A percentile compares a stretch with the other conserved stretches of the same genome.
These are phyloP conservation scores for Leucophenga varia DNA, from an alignment of 1,140 invertebrate species.

Conservation along the genomic window DNA sequence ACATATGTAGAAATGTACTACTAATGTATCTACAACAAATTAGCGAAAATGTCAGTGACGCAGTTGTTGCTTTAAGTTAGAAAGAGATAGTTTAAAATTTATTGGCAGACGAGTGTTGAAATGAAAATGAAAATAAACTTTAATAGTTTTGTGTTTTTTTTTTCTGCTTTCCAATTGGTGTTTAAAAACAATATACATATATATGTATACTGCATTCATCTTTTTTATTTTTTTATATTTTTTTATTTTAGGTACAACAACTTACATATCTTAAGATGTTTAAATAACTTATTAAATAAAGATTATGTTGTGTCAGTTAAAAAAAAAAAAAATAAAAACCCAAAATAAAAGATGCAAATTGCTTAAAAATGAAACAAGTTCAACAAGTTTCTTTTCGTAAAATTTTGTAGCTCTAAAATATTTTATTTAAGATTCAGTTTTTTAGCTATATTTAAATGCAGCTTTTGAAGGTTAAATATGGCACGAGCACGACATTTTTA, in stretches of 20 bases:
- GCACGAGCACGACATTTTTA: slow-evolving; percentile 18
- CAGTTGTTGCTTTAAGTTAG: slow-evolving; percentile 21
- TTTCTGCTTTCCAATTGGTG: too few relatives aligned
- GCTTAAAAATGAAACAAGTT: slow-evolving; percentile 33
- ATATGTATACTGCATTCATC: too few relatives aligned
- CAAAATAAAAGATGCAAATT: slow-evolving; percentile 26
- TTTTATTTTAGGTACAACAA: too few relatives aligned
- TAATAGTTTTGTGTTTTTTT: too few relatives aligned
- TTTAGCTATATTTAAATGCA: slow-evolving; percentile 2
- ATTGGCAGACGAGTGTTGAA: slow-evolving; percentile 35
- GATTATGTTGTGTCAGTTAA: too few relatives aligned
- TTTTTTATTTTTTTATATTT: too few relatives aligned
- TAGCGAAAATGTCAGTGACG: slow-evolving; percentile 46
- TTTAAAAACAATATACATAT: too few relatives aligned
- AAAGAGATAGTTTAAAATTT: slow-evolving; percentile 33
- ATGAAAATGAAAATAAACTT: slow-evolving; percentile 44
- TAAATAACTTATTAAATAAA: too few relatives aligned
- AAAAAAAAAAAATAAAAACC: slow-evolving; percentile 7
- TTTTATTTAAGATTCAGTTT: slow-evolving; percentile 16
- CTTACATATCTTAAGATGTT: too few relatives aligned
- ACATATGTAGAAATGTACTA: not conserved
- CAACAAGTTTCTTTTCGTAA: slow-evolving; percentile 33
- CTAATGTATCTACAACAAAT: slow-evolving; percentile 12
- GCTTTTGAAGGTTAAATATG: slow-evolving; percentile 37
- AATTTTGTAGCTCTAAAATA: slow-evolving; percentile 26